Percentiles rank a stretch among this genome's conserved stretches.
Conservation (phyloP, 2,888 invertebrate species). For the Leptura quadrifasciata region DNA sequence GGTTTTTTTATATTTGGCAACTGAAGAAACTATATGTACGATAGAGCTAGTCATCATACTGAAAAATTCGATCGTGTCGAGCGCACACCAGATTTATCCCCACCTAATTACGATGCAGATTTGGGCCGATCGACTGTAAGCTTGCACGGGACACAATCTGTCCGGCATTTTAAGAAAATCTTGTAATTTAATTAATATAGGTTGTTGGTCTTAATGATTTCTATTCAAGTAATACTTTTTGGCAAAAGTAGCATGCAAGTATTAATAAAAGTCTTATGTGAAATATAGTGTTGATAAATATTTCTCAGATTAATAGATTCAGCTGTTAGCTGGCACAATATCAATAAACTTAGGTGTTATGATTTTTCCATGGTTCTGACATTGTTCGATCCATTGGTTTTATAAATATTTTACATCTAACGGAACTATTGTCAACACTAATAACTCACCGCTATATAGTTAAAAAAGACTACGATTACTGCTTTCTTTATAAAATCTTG, state of each 20-base stretch:
- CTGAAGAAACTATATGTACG: no score
- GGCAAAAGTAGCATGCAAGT: background rate
- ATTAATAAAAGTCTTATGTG: background rate
- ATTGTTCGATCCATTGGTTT: conserved; percentile 13
- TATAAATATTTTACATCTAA: background rate
- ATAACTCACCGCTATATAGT: background rate
- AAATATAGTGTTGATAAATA: background rate
- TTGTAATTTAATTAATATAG: background rate
- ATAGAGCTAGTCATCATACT: no score
- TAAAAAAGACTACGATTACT: background rate
- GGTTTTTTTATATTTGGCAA: no score
- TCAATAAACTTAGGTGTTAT: conserved; percentile 16
- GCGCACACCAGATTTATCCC: no score
- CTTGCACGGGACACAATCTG: no score
- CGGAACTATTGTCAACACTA: background rate
- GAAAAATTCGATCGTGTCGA: no score
- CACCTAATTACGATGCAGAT: no score
- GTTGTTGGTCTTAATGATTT: background rate
- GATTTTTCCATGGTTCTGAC: conserved; percentile 19
- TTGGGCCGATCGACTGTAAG: no score
- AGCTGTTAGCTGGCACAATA: conserved; percentile 12
- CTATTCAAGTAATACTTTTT: background rate
- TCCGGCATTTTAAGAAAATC: no score
- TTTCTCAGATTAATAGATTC: background rate
- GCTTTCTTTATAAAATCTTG: conserved; percentile 1